A percentile compares a stretch with the other conserved stretches of the same genome.
Conservation (phyloP, 2,113 vertebrate genomes). For the Pteropus alecto region DNA sequence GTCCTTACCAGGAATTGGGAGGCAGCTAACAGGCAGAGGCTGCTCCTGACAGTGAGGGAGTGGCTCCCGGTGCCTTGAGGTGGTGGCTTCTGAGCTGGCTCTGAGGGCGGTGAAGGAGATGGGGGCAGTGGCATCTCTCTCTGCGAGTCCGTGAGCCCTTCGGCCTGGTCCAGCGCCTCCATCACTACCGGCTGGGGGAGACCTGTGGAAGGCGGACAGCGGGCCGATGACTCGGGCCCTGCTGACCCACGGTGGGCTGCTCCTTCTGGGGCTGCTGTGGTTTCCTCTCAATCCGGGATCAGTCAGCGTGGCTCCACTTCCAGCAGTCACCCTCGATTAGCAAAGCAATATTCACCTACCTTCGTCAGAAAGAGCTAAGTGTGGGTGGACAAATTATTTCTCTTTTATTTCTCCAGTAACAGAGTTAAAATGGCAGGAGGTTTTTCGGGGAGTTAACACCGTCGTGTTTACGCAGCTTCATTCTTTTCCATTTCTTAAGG, state of each 20-base stretch:
- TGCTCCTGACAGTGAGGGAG: constrained; percentile 85
- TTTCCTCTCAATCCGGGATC: constrained; percentile 74
- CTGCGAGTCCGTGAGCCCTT: constrained; percentile 68
- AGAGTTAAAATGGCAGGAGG: constrained; percentile 81
- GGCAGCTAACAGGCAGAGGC: constrained; percentile 86
- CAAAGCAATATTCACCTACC: constrained; percentile 83
- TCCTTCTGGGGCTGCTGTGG: constrained; percentile 48
- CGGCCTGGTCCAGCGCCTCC: constrained; percentile 77
- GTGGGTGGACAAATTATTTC: constrained; percentile 86
- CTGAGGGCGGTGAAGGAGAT: constrained; percentile 72
- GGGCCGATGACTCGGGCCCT: neutral
- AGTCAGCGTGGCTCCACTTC: constrained; percentile 72
- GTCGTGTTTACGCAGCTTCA: constrained; percentile 79
- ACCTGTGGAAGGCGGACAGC: constrained; percentile 70
- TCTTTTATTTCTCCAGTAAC: constrained; percentile 82
- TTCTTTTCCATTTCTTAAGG: constrained; percentile 76
- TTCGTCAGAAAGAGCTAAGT: constrained; percentile 83
- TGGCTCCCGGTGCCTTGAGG: constrained; percentile 81
- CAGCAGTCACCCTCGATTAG: constrained; percentile 81
- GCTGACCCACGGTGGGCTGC: neutral
- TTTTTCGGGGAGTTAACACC: constrained; percentile 82
- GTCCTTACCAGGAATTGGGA: constrained; percentile 93
- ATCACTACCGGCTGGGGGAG: constrained; percentile 77
- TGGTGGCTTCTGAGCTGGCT: constrained; percentile 73
- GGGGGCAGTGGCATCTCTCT: constrained; percentile 76